phyloP scores from a whole-genome alignment of 2,113 vertebrate species.

The Tragulus kanchil region DNA sequence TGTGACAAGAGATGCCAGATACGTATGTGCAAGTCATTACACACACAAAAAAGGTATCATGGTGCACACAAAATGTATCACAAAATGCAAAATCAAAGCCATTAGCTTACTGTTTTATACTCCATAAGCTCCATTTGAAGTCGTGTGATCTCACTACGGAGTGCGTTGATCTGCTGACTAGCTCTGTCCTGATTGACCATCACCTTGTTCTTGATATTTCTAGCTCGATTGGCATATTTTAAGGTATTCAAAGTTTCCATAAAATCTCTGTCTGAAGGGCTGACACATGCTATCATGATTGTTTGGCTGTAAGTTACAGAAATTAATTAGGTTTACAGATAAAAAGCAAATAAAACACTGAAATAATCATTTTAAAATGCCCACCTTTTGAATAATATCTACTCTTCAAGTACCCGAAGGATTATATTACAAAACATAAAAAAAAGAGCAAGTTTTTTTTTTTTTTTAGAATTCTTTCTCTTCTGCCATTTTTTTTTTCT shows the following conservation, averaged over 20 bases:
- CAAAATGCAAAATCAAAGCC: not conserved
- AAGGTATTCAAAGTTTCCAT: constrained; percentile 98
- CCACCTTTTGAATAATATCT: not conserved
- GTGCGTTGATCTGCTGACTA: constrained; percentile 96
- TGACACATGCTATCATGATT: constrained; percentile 98
- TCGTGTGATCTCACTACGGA: constrained; percentile 96
- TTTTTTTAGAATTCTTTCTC: too few relatives aligned
- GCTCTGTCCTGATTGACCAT: constrained; percentile 97
- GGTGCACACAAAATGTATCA: too few relatives aligned
- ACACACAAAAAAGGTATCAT: not conserved
- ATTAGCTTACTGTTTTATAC: constrained; percentile 94
- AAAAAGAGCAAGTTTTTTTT: constrained; percentile 23
- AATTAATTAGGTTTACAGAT: constrained; percentile 45
- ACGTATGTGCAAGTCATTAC: not conserved
- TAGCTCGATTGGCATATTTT: constrained; percentile 97
- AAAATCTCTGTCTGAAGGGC: constrained; percentile 98
- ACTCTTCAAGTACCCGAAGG: not conserved
- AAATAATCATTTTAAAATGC: not conserved
- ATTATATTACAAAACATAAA: constrained; percentile 19
- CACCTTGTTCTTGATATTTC: constrained; percentile 99
- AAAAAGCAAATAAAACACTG: constrained; percentile 25
- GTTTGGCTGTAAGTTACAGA: constrained; percentile 93
- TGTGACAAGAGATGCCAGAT: not conserved
- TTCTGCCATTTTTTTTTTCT: too few relatives aligned
- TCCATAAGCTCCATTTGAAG: constrained; percentile 99